Conservation (phyloP, 2,888 invertebrate genomes). For the Mesochorus sp. region DNA sequence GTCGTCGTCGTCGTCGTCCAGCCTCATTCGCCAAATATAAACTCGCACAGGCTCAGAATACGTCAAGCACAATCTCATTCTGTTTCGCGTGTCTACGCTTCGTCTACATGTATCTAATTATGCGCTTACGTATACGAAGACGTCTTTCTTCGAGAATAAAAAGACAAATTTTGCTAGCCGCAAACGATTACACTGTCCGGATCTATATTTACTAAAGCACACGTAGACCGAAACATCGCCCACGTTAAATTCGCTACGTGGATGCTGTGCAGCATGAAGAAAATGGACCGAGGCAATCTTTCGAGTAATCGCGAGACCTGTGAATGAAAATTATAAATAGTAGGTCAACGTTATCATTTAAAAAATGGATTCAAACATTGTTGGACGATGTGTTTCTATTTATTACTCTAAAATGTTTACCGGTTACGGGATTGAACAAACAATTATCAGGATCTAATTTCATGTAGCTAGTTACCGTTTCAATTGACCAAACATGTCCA, state of each 20-base stretch:
- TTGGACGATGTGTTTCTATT: not conserved
- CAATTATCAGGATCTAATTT: no score
- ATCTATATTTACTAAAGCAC: no score
- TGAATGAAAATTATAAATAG: conserved; percentile 47
- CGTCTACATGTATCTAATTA: not conserved
- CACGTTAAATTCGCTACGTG: no score
- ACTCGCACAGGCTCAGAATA: not conserved
- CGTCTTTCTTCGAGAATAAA: not conserved
- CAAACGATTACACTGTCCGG: no score
- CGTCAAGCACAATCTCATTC: not conserved
- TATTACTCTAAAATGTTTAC: not conserved
- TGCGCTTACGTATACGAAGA: not conserved
- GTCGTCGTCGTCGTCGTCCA: not conserved
- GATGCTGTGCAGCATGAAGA: no score
- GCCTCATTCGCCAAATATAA: not conserved
- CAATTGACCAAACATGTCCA: no score
- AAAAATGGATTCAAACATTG: not conserved
- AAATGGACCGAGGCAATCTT: not conserved
- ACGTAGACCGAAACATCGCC: not conserved
- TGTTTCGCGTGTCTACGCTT: not conserved
- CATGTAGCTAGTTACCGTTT: no score
- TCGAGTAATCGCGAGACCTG: not conserved
- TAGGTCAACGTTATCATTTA: conserved; percentile 1
- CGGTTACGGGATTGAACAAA: no score
- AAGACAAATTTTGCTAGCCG: not conserved